Evolutionary conservation across 1,140 invertebrate species (phyloP).

Genomic region (Drosophila gunungcola): DNA sequence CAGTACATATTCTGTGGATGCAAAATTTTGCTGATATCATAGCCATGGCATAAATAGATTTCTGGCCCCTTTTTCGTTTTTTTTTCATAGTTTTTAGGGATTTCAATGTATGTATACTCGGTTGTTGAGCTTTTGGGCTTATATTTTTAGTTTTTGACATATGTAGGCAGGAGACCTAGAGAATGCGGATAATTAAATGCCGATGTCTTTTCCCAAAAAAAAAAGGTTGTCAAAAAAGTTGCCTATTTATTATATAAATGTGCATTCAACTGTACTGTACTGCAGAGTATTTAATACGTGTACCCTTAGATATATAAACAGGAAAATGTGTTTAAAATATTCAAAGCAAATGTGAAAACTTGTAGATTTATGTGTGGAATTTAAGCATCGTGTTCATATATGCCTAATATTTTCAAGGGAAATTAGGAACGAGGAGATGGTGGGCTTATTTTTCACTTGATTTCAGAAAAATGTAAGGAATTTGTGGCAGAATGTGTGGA

Average conservation of each 20-base stretch:
- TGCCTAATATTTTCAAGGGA: neutral
- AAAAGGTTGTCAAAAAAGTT: neutral
- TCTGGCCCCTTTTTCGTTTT: neutral
- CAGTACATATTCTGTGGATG: conserved; percentile 10
- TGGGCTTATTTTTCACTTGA: neutral
- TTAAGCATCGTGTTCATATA: neutral
- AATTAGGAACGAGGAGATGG: neutral
- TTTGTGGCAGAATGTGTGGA: neutral
- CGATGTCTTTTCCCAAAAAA: neutral
- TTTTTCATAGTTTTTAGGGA: neutral
- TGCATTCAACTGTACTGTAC: neutral
- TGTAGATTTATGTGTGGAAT: neutral
- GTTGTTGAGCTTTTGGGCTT: neutral
- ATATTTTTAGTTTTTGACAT: neutral
- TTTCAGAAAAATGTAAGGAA: neutral
- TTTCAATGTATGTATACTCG: conserved; percentile 2
- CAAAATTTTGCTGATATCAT: conserved; percentile 16
- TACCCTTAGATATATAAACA: neutral
- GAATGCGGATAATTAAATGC: conserved; percentile 21
- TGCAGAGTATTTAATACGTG: neutral
- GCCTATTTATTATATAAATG: neutral
- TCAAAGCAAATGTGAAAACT: neutral
- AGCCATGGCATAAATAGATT: conserved; percentile 9
- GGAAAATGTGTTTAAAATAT: neutral
- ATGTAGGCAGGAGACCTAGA: neutral